Conservation (phyloP, 2,113 vertebrate genomes). For the Noctilio leporinus region DNA sequence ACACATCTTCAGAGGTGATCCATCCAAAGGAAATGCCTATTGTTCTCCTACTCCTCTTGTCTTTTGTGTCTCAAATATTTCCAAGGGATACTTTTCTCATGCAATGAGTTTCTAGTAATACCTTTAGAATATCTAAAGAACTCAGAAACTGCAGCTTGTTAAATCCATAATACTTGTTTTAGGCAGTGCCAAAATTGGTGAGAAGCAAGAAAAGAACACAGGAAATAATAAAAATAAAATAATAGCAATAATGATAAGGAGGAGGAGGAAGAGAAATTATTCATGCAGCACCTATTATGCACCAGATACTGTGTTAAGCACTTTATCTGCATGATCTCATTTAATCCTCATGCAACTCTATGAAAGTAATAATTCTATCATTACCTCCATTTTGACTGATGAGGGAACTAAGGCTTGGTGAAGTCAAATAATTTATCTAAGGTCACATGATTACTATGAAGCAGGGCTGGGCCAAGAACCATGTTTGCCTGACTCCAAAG, state of each 20-base stretch:
- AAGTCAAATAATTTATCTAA: background rate
- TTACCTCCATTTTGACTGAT: background rate
- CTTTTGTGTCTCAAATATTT: background rate
- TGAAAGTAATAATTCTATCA: background rate
- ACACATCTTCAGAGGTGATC: background rate
- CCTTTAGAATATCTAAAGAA: background rate
- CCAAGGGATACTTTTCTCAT: background rate
- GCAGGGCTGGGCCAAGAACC: background rate
- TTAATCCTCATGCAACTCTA: background rate
- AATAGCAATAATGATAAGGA: background rate
- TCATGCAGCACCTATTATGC: background rate
- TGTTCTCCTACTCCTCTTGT: background rate
- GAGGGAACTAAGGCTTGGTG: background rate
- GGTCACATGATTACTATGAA: background rate
- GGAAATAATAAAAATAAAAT: background rate
- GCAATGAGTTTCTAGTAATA: background rate
- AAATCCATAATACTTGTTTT: background rate
- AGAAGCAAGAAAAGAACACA: constrained; percentile 1
- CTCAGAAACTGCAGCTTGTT: background rate
- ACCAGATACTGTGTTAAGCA: background rate
- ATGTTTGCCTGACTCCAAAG: background rate
- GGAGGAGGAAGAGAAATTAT: background rate
- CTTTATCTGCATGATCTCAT: background rate
- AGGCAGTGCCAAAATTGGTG: background rate
- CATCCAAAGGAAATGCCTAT: background rate